phyloP scores from a whole-genome alignment of 2,888 invertebrate species.

The Lampropteryx suffumata region DNA sequence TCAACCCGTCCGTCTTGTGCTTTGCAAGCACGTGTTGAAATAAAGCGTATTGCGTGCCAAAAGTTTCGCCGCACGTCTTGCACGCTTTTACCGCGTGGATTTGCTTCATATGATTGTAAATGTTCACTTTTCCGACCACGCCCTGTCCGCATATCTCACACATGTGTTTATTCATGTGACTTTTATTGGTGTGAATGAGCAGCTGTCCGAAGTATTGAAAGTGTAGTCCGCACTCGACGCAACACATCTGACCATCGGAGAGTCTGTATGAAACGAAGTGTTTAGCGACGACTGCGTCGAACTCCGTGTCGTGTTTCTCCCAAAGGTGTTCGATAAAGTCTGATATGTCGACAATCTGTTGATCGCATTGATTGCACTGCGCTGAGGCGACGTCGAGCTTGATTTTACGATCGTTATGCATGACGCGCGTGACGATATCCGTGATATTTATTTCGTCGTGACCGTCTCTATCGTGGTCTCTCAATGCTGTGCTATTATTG shows the following conservation, averaged over 20 bases:
- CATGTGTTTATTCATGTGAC: slow-evolving; percentile 27
- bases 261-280: slow-evolving; percentile 36
- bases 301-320: not conserved
- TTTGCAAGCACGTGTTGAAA: slow-evolving; percentile 1
- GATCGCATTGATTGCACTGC: slow-evolving; percentile 12
- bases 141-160: slow-evolving; percentile 59
- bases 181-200: slow-evolving; percentile 41
- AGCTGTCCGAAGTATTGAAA: slow-evolving; percentile 56
- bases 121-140: slow-evolving; percentile 44
- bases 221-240: slow-evolving; percentile 50
- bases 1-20: slow-evolving; percentile 7
- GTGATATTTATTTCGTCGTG: slow-evolving; percentile 38
- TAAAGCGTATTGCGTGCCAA: slow-evolving; percentile 12
- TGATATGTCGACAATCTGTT: slow-evolving; percentile 9
- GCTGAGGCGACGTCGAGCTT: slow-evolving; percentile 14
- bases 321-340: slow-evolving; percentile 17
- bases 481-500: slow-evolving; percentile 37
- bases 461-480: slow-evolving; percentile 41
- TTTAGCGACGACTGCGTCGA: not conserved
- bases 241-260: slow-evolving; percentile 48
- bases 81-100: slow-evolving; percentile 35
- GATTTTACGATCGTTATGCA: slow-evolving; percentile 5
- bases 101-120: slow-evolving; percentile 46
- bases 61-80: slow-evolving; percentile 8
- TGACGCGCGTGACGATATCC: slow-evolving; percentile 5